Evolutionary conservation across 2,113 vertebrate genomes (phyloP), one percentile per base, ranked within the genome.

Genomic region (Ageneiosus marmoratus): DNA sequence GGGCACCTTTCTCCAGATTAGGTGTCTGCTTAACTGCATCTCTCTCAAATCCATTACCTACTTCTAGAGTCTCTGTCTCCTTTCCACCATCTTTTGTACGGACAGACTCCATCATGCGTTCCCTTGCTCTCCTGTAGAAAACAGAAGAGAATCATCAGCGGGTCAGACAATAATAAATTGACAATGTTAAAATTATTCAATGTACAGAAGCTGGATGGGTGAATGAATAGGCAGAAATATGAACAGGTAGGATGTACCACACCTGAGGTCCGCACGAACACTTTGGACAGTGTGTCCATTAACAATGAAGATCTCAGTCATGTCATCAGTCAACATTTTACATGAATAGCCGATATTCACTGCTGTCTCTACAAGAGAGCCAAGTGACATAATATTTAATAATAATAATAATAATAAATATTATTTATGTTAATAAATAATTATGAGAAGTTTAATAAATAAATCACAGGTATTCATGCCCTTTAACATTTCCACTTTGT

Each of bases 331-430:
- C 92, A 98, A 90, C 97, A 98, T 98, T 93, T 98, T 98, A 91
- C 96, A 98, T 41, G 97, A 98, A 86, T 98, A 98, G 48, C 97
- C 96, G 0, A 98, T 98, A 89, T 98, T 98, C 87, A 98, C 96
- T 0, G 97, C 97, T 0, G 97, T 98, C 91, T 98, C 97, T 98
- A 89, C 44, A 78, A 48, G 0, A 32, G 24, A 77, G 20, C n/a
- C 9, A 80, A 22, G 37, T 10, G 10, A 55, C n/a, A 24, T 50
- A 29, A 65, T 13, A 55, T 22, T n/a, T n/a, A n/a, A n/a, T n/a
- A n/a, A 41, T 18, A 82, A 37, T 46, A 8, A 50, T 11, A 80
- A 12, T 74, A 44, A 41, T 41, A 41, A 41, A 41, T 41, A 41
- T n/a, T 63, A 18, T 50, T 50, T 50, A n/a, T n/a, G n/a, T n/a